Evolutionary conservation across 2,888 invertebrate genomes (phyloP).

Genomic region (Cheilosia pagana): DNA sequence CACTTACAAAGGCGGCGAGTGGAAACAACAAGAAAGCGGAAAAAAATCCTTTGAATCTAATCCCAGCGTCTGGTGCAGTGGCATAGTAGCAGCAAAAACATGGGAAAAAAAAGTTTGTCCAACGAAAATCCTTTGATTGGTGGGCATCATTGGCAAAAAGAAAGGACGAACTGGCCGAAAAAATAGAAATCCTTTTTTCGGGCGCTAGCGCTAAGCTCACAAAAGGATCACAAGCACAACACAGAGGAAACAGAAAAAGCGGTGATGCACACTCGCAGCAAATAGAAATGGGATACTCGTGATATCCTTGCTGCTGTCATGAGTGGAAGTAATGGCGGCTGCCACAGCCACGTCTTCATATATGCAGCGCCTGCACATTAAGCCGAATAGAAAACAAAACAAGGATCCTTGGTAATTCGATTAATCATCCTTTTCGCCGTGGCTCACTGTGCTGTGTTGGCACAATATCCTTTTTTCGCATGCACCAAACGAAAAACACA

Average conservation of each 20-base stretch:
- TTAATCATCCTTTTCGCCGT: conserved; percentile 70
- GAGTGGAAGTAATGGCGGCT: conserved; percentile 71
- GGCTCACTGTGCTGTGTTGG: conserved; percentile 64
- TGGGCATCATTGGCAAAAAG: conserved; percentile 51
- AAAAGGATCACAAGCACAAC: conserved; percentile 42
- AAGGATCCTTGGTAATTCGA: conserved; percentile 73
- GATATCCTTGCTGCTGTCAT: conserved; percentile 64
- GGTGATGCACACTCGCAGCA: conserved; percentile 66
- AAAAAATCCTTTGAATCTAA: conserved; percentile 68
- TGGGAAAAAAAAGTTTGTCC: conserved; percentile 14
- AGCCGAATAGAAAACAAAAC: conserved; percentile 60
- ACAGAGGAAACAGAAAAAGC: conserved; percentile 11
- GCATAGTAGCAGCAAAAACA: conserved; percentile 39
- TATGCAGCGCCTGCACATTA: conserved; percentile 74
- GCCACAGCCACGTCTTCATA: conserved; percentile 54
- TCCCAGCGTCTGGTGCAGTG: conserved; percentile 69
- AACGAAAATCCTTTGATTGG: conserved; percentile 73
- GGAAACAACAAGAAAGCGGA: background rate
- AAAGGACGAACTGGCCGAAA: conserved; percentile 15
- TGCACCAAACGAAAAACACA: conserved; percentile 46
- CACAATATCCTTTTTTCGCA: conserved; percentile 71
- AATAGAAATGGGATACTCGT: conserved; percentile 64
- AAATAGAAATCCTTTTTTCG: conserved; percentile 24
- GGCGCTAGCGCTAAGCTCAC: conserved; percentile 49
- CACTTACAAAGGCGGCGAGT: conserved; percentile 46